Conservation (phyloP, 37 sponge, comb jelly and placozoan genomes). For the Diacarnus erythraeanus region DNA sequence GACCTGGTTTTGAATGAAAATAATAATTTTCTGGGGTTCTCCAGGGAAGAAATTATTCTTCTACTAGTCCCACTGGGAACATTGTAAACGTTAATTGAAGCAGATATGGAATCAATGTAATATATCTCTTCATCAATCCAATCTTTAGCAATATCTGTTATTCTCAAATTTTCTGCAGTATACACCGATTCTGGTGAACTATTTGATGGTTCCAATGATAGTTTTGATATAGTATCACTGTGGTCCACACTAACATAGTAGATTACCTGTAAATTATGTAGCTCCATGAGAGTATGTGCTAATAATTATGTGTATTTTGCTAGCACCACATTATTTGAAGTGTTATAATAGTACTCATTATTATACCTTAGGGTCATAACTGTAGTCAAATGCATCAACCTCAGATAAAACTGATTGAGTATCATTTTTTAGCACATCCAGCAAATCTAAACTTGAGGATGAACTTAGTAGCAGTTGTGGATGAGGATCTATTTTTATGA, state of each 20-base stretch:
- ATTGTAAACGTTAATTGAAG: background rate
- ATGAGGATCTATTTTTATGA: background rate
- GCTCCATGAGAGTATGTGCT: too few relatives aligned
- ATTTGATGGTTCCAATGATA: background rate
- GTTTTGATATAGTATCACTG: background rate
- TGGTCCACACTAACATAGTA: background rate
- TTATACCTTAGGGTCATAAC: background rate
- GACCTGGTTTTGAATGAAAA: background rate
- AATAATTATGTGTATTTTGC: too few relatives aligned
- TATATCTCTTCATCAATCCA: background rate
- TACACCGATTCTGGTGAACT: background rate
- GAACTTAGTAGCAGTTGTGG: background rate
- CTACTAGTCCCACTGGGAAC: background rate
- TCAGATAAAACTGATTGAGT: background rate
- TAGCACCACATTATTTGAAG: too few relatives aligned
- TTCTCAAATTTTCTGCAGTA: background rate
- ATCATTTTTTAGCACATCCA: background rate
- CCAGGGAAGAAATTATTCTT: background rate
- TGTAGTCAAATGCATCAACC: slow-evolving; percentile 2
- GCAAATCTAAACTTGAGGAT: background rate
- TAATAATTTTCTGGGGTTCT: background rate
- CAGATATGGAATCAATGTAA: background rate
- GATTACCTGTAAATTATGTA: background rate
- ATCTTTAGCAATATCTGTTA: slow-evolving; percentile 1
- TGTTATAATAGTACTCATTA: too few relatives aligned